Evolutionary conservation across 2,888 invertebrate genomes (phyloP), one percentile per base, ranked within the genome.

Genomic region (Nemotelus nigrinus): DNA sequence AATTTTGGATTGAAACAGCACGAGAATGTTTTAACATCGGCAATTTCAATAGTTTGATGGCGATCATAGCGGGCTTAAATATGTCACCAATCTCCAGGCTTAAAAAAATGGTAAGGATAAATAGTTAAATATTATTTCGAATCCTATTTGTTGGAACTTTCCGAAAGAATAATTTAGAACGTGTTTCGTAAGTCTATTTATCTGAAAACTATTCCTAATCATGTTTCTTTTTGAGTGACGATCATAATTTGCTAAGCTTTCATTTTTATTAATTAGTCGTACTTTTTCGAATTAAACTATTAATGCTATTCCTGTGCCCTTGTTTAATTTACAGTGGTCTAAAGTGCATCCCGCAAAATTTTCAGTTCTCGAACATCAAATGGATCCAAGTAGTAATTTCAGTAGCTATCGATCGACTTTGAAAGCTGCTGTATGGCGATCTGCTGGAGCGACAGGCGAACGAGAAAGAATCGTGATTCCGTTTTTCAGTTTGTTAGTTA

Each of bases 41-140:
- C 77, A 99, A 99, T 88, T 99, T 99, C 87, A 99, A 99, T 88
- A 98, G 98, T 75, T 89, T 98, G 76, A 98, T 98, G 98, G 97
- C 98, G 45, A 98, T 99, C 83, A 96, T 97, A 84, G 96, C 97
- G 80, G 98, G 98, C 45, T 90, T 98, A 82, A 98, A 97, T 86
- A 94, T 97, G 93, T 94, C 95, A 47, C 95, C 97, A 8, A 93
- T 98, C 82, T 93, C 96, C 57, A 91, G 98, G 86, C 91, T 98
- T 80, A 98, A 97, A 89, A 97, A 97, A 89, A 98, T 98, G 84
- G 98, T 98, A 89, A 90, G 90, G 77, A 7, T 25, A 25, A 25
- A 25, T 25, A 25, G 1, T 25, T 25, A 25, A 25, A 25, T 25
- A 25, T 25, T 25, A 25, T 25, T 25, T 25, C 25, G 25, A 25